phyloP scores from a whole-genome alignment of 2,113 vertebrate genomes.

The Amblyopsis rosae region DNA sequence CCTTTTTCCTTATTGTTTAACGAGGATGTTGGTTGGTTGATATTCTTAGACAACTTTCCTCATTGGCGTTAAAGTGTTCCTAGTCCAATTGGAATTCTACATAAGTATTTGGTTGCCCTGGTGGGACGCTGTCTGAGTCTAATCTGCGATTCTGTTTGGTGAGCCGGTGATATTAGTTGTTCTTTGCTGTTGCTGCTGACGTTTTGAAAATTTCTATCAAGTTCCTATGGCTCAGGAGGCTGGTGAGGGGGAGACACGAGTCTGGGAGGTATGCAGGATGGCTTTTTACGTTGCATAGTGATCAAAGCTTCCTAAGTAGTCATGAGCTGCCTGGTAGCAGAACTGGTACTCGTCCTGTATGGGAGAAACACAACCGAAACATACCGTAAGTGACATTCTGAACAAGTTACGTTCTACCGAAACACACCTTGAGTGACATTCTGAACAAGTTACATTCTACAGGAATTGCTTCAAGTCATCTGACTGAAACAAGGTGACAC shows the following conservation, averaged over 20 bases:
- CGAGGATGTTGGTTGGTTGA: conserved; percentile 28
- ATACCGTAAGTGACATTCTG: background rate
- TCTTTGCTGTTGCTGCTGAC: conserved; percentile 63
- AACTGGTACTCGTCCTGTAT: conserved; percentile 97
- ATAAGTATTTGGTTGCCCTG: conserved; percentile 38
- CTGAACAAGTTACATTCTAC: conserved; percentile 1
- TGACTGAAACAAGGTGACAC: too few species aligned
- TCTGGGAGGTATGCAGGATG: conserved; percentile 74
- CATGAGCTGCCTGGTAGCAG: conserved; percentile 96
- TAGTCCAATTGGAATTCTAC: conserved; percentile 54
- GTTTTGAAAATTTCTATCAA: conserved; percentile 75
- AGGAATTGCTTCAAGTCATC: too few species aligned
- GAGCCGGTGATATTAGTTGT: conserved; percentile 50
- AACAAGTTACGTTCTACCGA: background rate
- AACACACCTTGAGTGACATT: conserved; percentile 6
- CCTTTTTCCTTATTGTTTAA: conserved; percentile 28
- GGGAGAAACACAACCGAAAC: conserved; percentile 20
- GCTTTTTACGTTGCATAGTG: conserved; percentile 99
- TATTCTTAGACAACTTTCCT: conserved; percentile 53
- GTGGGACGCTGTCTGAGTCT: conserved; percentile 4
- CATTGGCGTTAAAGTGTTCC: conserved; percentile 32
- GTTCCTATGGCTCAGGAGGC: conserved; percentile 87
- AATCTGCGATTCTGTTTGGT: conserved; percentile 37
- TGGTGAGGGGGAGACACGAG: conserved; percentile 69
- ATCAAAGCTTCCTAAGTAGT: conserved; percentile 99